These are phyloP conservation scores for Microplitis deprimator DNA, from an alignment of 2,888 invertebrate genomes.

Conservation along the genomic window DNA sequence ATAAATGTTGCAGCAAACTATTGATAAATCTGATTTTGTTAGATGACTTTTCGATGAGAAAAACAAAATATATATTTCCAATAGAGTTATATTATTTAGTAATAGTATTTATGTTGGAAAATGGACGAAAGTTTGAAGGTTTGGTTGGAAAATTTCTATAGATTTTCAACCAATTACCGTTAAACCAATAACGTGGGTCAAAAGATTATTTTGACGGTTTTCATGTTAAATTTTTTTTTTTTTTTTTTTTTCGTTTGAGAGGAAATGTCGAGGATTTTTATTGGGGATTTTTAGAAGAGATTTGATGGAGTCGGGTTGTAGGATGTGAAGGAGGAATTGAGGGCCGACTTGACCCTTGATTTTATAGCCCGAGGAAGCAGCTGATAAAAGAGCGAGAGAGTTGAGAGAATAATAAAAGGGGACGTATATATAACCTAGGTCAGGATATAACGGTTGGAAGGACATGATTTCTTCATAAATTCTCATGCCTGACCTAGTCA, in stretches of 20 bases:
- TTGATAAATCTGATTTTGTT: background rate
- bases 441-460: conserved; percentile 31
- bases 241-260: background rate
- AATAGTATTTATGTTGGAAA: background rate
- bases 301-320: background rate
- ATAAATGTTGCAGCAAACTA: background rate
- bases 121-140: background rate
- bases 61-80: background rate
- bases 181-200: background rate
- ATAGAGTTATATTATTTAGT: background rate
- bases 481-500: conserved; percentile 29
- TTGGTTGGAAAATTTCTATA: background rate
- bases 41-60: background rate
- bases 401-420: background rate
- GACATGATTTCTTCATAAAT: conserved; percentile 17
- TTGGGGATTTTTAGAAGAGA: background rate
- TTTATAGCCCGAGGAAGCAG: conserved; percentile 10
- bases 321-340: conserved; percentile 16
- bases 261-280: background rate
- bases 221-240: background rate
- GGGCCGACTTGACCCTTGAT: conserved; percentile 16
- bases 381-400: background rate
- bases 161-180: background rate
- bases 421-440: conserved; percentile 21
- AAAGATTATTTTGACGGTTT: background rate